Percentiles rank a stretch among this genome's conserved stretches.
Conservation (phyloP, 2,113 vertebrate genomes). For the Coryphaenoides rupestris region DNA sequence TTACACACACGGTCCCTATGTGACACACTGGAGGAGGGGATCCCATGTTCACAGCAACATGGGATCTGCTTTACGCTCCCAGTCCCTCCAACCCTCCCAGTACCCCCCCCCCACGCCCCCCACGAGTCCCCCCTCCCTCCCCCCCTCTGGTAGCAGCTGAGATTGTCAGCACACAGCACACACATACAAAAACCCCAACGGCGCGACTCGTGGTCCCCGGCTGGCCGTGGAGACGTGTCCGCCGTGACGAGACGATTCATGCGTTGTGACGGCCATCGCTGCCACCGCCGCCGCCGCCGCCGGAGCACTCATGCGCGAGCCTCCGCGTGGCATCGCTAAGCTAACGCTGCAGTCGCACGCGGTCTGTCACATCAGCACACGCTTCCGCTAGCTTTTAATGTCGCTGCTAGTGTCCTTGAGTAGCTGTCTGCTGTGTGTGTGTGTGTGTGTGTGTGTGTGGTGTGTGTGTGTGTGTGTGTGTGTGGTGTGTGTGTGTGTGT, state of each 20-base stretch:
- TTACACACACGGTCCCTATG: slow-evolving; percentile 39
- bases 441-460: slow-evolving; percentile 1
- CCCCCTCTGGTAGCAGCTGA: slow-evolving; percentile 18
- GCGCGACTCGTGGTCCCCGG: slow-evolving; percentile 5
- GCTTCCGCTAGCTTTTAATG: slow-evolving; percentile 22
- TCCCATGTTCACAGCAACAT: too few relatives aligned
- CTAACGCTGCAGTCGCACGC: slow-evolving; percentile 41
- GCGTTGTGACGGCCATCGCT: neutral
- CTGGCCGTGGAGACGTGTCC: neutral
- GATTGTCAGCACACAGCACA: slow-evolving; percentile 43
- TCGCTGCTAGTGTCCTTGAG: neutral
- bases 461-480: neutral
- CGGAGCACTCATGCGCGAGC: slow-evolving; percentile 30
- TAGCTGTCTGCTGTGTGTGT: neutral
- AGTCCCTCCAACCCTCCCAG: too few relatives aligned
- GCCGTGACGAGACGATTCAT: neutral
- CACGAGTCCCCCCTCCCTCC: slow-evolving; percentile 12
- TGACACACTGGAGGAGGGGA: slow-evolving; percentile 37
- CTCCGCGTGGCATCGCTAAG: slow-evolving; percentile 19
- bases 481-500: neutral
- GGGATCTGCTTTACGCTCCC: too few relatives aligned
- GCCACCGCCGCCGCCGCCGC: slow-evolving; percentile 28
- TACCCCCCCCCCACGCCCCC: slow-evolving; percentile 28
- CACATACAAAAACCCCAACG: too few relatives aligned
- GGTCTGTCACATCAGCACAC: slow-evolving; percentile 34